Conservation (phyloP, 2,888 invertebrate genomes). For the Pimpla rufipes region DNA sequence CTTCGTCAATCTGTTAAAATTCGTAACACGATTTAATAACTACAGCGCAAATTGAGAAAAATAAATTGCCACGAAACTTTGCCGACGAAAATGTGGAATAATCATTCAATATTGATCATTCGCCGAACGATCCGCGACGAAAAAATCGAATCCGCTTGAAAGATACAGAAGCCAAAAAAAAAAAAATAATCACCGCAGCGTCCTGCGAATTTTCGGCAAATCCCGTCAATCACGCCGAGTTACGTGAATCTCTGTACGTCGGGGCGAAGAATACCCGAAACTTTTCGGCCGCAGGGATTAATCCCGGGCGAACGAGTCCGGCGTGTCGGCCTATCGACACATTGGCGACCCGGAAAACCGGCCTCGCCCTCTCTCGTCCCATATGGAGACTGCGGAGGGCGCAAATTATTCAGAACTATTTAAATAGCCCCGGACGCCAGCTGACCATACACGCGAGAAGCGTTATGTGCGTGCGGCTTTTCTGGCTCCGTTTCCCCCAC, state of each 20-base stretch:
- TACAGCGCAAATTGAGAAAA: too few relatives aligned
- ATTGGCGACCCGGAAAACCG: slow-evolving; percentile 34
- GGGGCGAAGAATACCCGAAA: not conserved
- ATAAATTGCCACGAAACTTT: too few relatives aligned
- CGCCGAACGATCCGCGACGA: too few relatives aligned
- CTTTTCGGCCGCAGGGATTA: slow-evolving; percentile 31
- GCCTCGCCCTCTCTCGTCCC: not conserved
- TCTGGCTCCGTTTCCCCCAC: slow-evolving; percentile 52
- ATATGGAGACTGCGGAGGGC: not conserved
- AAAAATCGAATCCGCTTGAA: too few relatives aligned
- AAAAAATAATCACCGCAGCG: too few relatives aligned
- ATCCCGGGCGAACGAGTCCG: slow-evolving; percentile 26
- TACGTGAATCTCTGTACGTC: not conserved
- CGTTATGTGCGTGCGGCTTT: slow-evolving; percentile 55
- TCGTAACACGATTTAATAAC: too few relatives aligned
- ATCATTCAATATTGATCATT: too few relatives aligned
- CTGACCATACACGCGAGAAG: slow-evolving; percentile 66
- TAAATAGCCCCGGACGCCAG: slow-evolving; percentile 72
- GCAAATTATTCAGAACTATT: slow-evolving; percentile 76
- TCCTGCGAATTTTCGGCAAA: too few relatives aligned
- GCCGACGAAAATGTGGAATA: too few relatives aligned
- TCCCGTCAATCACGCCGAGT: not conserved
- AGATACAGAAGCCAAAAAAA: too few relatives aligned
- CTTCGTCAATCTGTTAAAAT: too few relatives aligned
- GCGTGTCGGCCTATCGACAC: slow-evolving; percentile 34